Conservation (phyloP, 2,888 invertebrate genomes). For the Trypoxylon attenuatum region DNA sequence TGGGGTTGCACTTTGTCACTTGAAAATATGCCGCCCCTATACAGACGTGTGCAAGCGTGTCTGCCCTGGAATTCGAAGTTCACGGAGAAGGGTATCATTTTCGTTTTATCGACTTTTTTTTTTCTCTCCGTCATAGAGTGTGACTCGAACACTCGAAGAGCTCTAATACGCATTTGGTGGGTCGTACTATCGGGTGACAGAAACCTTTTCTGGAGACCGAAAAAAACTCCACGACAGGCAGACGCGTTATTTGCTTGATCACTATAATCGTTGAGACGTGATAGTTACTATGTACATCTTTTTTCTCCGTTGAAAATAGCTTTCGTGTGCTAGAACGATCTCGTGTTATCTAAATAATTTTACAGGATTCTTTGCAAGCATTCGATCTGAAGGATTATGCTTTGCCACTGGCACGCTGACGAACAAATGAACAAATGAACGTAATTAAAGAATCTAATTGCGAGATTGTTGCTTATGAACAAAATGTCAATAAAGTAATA, state of each 20-base stretch:
- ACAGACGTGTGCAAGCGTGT: slow-evolving; percentile 31
- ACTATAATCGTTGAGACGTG: not conserved
- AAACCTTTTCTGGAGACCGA: not conserved
- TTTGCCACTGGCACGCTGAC: too few species aligned
- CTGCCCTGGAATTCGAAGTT: slow-evolving; percentile 22
- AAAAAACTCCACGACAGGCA: not conserved
- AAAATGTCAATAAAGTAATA: too few species aligned
- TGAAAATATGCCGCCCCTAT: not conserved
- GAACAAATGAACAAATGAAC: too few species aligned
- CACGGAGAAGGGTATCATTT: slow-evolving; percentile 18
- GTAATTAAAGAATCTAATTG: too few species aligned
- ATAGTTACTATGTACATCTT: not conserved
- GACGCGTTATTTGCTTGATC: not conserved
- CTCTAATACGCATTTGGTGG: not conserved
- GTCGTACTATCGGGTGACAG: not conserved
- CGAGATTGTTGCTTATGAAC: too few species aligned
- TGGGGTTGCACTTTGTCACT: not conserved
- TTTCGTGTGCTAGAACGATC: not conserved
- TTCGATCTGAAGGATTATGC: not conserved
- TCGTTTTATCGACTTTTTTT: slow-evolving; percentile 16
- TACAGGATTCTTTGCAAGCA: not conserved
- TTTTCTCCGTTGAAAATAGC: not conserved
- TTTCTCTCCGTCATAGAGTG: not conserved
- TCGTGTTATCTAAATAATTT: not conserved
- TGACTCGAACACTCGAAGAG: slow-evolving; percentile 4